Base-by-base conservation (phyloP, 2,888 invertebrate genomes). In the Ceraclea dissimilis region DNA sequence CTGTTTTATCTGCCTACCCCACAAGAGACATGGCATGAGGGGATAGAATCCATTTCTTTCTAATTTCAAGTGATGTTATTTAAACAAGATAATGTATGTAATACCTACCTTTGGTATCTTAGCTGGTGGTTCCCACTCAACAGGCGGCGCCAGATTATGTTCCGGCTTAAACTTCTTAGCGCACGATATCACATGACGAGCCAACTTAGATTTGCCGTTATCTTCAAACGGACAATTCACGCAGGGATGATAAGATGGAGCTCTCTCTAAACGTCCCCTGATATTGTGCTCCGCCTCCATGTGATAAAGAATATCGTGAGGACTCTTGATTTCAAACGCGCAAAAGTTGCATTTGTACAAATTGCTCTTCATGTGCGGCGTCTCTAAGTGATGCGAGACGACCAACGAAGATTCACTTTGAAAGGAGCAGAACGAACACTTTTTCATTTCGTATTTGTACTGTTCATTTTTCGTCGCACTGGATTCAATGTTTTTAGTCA, bases 201-300 rank as follows among this genome's bases (percentile, higher is more conserved):
- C 90, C 64, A 95, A 74, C 72, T 94, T 93, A 22, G 90, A 90
- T 72, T 93, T 94, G 54, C 92, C 90, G 67, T 93, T 93, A 66
- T 93, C 93, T 70, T 96, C 95, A 68, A 93, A 95, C 1, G 92
- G 90, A 75, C 96, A 96, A 68, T 92, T 90, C 1, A 90, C 87
- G 69, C 95, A 96, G 69, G 93, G 92, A 70, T 93, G 93, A 71
- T 89, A 89, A 0, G 90, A 86, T 20, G 89, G 87, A 1, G 91
- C 90, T 62, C 90, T 81, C 66, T 93, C 92, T 58, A 95, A 73
- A 60, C 88, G 83, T 4, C 91, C 93, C 64, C 88, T 80, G 16
- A 88, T 84, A 64, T 87, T 87, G 70, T 96, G 96, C 67, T 90
- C 86, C 0, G 88, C 86, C 70, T 94, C 91, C 90, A 94, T 93